These are phyloP conservation scores for Mystacornis crossleyi DNA, from an alignment of 2,113 vertebrate genomes.

Conservation along the genomic window DNA sequence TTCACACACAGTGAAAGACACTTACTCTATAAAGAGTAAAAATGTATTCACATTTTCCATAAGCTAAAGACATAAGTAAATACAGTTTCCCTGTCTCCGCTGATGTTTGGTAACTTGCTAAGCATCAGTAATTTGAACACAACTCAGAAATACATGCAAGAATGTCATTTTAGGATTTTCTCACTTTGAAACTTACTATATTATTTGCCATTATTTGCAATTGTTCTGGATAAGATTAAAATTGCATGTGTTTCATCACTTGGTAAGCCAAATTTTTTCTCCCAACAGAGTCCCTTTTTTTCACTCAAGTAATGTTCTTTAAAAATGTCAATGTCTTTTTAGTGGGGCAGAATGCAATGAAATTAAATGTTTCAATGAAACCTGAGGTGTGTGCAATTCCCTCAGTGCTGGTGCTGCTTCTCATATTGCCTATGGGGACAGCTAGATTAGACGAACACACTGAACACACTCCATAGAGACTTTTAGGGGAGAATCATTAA, in stretches of 20 bases:
- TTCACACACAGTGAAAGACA: neutral
- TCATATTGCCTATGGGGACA: neutral
- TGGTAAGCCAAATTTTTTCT: neutral
- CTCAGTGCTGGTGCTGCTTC: neutral
- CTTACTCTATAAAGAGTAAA: neutral
- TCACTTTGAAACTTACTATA: neutral
- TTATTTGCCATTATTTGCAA: neutral
- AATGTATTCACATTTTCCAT: neutral
- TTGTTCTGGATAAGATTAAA: neutral
- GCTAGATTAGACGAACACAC: neutral
- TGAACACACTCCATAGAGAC: neutral
- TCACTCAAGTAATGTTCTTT: neutral
- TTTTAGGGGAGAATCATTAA: neutral
- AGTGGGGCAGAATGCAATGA: neutral
- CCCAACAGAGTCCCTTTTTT: neutral
- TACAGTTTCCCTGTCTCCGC: neutral
- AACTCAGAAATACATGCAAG: neutral
- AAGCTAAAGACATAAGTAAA: neutral
- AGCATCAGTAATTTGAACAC: neutral
- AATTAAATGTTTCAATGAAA: conserved; percentile 15
- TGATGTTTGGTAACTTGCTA: neutral
- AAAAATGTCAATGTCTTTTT: neutral
- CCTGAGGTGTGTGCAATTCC: neutral
- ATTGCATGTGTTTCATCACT: neutral
- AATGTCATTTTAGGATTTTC: neutral